phyloP scores from a whole-genome alignment of 2,797 vertebrate species.

The Delichon dasypus region DNA sequence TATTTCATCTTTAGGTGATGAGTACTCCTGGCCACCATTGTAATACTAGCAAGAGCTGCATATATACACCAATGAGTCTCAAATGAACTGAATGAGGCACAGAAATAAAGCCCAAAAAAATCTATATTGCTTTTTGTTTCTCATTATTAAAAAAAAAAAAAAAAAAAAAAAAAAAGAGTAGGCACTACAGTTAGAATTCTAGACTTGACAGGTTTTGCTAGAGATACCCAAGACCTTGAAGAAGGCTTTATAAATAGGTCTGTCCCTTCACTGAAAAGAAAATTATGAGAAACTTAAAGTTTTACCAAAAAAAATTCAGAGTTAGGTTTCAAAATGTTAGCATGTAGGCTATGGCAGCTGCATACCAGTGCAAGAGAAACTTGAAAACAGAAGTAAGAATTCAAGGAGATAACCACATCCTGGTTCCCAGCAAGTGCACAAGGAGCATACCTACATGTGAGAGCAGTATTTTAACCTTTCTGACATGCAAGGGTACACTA shows the following conservation, averaged over 20 bases:
- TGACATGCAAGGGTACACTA: not conserved
- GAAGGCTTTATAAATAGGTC: conserved; percentile 5
- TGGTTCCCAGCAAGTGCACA: not conserved
- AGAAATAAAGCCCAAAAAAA: not conserved
- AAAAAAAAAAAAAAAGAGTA: not conserved
- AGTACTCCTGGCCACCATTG: not conserved
- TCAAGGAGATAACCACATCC: not conserved
- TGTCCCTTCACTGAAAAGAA: conserved; percentile 43
- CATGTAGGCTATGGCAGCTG: not conserved
- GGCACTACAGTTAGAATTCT: not conserved
- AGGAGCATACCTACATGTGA: rapidly evolving
- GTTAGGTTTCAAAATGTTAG: not conserved
- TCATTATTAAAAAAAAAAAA: not conserved
- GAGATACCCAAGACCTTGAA: not conserved
- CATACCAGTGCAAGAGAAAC: not conserved
- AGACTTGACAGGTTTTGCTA: not conserved
- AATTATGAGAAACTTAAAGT: not conserved
- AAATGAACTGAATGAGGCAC: not conserved
- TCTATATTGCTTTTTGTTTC: not conserved
- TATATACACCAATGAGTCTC: not conserved
- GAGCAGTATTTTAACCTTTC: not conserved
- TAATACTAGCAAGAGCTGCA: not conserved
- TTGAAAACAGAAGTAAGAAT: not conserved
- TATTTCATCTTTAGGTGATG: not conserved
- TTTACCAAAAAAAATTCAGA: not conserved